These are phyloP conservation scores for Gopherus evgoodei DNA, from an alignment of 2,113 vertebrate species.

Conservation along the genomic window DNA sequence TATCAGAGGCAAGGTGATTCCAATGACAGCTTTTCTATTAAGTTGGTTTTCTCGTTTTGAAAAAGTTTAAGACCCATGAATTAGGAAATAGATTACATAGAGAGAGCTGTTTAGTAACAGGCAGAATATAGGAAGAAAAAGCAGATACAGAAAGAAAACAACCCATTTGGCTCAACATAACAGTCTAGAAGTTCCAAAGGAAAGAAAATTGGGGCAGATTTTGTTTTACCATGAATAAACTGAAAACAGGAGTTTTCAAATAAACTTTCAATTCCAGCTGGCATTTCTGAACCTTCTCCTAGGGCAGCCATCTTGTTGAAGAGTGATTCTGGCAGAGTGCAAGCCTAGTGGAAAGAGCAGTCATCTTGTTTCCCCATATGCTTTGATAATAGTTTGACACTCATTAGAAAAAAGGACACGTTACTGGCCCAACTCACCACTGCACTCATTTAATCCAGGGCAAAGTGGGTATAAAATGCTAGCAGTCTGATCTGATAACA, in stretches of 20 bases:
- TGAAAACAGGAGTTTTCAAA: conserved; percentile 35
- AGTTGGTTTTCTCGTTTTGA: background rate
- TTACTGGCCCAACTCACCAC: background rate
- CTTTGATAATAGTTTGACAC: background rate
- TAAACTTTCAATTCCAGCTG: conserved; percentile 40
- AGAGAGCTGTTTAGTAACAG: background rate
- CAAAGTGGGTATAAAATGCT: background rate
- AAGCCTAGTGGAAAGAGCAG: background rate
- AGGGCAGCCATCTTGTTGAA: conserved; percentile 11
- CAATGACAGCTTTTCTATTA: background rate
- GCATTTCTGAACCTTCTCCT: background rate
- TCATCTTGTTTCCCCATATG: background rate
- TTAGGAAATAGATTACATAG: background rate
- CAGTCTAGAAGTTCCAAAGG: conserved; percentile 13
- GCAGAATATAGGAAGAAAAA: conserved; percentile 30
- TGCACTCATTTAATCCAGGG: background rate
- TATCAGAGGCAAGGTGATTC: background rate
- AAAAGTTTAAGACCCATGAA: background rate
- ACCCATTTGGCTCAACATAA: conserved; percentile 30
- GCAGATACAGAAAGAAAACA: conserved; percentile 15
- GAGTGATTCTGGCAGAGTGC: background rate
- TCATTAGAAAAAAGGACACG: background rate
- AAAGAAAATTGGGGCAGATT: background rate
- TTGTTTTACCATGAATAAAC: background rate
- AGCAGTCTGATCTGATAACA: background rate